Conservation (phyloP, 2,113 vertebrate genomes). For the Polyodon spathula region DNA sequence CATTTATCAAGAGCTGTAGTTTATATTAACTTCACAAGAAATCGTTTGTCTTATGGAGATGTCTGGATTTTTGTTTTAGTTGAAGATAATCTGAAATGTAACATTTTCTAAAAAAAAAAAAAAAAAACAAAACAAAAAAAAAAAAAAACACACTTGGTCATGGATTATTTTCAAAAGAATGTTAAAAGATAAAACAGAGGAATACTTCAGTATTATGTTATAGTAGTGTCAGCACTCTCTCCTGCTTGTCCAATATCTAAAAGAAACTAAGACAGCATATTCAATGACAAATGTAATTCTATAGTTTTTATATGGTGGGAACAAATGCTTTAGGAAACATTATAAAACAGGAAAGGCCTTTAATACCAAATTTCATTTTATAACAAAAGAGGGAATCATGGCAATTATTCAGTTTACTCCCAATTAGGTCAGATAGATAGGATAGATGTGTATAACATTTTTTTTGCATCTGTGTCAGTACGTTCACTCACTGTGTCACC, state of each 20-base stretch:
- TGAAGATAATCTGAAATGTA: too few species aligned
- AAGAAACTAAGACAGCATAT: conserved; percentile 13
- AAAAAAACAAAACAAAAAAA: too few species aligned
- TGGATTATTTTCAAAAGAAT: conserved; percentile 33
- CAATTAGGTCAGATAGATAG: too few species aligned
- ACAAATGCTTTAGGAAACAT: conserved; percentile 13
- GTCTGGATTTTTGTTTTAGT: too few species aligned
- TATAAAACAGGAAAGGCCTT: conserved; percentile 6
- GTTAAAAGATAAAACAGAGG: conserved; percentile 38
- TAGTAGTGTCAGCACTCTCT: conserved; percentile 23
- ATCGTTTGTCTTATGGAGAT: too few species aligned
- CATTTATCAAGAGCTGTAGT: too few species aligned
- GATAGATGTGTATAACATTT: too few species aligned
- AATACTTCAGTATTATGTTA: conserved; percentile 26
- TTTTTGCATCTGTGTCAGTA: not conserved
- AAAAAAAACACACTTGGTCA: conserved; percentile 10
- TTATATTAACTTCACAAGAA: too few species aligned
- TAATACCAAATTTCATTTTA: not conserved
- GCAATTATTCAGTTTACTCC: too few species aligned
- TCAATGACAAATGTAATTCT: conserved; percentile 21
- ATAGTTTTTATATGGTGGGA: conserved; percentile 2
- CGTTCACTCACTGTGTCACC: too few species aligned
- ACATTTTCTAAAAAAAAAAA: not conserved
- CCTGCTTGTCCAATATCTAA: conserved; percentile 14
- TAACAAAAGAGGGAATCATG: too few species aligned